phyloP scores from a whole-genome alignment of 2,888 invertebrate species.

The Acanthopleura granulata region DNA sequence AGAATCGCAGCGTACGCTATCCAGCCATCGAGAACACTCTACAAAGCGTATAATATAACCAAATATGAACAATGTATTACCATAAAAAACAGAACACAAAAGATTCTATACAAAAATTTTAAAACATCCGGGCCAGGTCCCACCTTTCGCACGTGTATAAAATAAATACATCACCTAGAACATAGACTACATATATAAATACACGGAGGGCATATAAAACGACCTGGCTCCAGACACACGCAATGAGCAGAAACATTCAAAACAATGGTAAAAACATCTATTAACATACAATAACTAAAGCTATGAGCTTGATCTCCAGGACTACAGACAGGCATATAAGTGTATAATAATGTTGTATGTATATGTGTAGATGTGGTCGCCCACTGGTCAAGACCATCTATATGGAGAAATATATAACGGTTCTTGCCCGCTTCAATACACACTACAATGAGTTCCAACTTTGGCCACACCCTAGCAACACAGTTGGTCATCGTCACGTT shows the following conservation, averaged over 20 bases:
- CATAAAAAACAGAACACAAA: neutral
- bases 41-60: neutral
- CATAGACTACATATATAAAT: neutral
- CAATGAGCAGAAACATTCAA: too few species aligned
- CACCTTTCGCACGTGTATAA: slow-evolving; percentile 18
- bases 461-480: too few species aligned
- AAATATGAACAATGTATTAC: neutral
- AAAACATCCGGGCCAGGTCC: neutral
- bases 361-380: neutral
- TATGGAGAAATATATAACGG: too few species aligned
- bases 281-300: neutral
- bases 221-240: neutral
- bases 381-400: too few species aligned
- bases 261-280: too few species aligned
- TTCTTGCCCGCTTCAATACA: too few species aligned
- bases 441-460: too few species aligned
- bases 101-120: neutral
- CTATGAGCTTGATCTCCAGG: neutral
- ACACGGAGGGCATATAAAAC: slow-evolving; percentile 13
- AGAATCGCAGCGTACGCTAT: too few species aligned
- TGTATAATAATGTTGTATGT: neutral
- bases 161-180: slow-evolving; percentile 16
- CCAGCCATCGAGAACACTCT: too few species aligned
- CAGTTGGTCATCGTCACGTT: too few species aligned
- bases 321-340: neutral